phyloP scores from a whole-genome alignment of 2,797 vertebrate genomes.

The Malurus leucopterus region DNA sequence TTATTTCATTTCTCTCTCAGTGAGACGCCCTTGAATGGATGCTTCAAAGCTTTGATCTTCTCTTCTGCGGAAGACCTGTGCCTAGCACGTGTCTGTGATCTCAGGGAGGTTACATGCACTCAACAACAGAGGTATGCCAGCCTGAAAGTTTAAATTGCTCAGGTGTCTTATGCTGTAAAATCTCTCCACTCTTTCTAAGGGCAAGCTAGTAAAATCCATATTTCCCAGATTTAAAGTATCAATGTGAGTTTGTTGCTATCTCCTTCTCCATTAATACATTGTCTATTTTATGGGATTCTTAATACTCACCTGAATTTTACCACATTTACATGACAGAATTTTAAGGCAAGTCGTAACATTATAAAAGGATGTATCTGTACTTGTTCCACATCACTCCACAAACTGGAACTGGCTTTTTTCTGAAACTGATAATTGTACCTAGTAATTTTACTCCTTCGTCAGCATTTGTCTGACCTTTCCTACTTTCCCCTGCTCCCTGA shows the following conservation, averaged over 20 bases:
- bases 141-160: not conserved
- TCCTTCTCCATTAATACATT: not conserved
- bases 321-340: not conserved
- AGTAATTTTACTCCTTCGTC: not conserved
- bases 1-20: not conserved
- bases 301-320: not conserved
- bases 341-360: not conserved
- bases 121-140: not conserved
- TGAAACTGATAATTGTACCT: not conserved
- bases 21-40: not conserved
- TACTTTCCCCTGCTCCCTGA: not conserved
- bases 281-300: not conserved
- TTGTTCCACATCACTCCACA: not conserved
- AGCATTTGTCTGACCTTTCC: not conserved
- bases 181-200: not conserved
- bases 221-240: not conserved
- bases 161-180: not conserved
- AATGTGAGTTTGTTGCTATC: not conserved
- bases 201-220: not conserved
- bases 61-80: not conserved
- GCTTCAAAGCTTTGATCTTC: slow-evolving; percentile 40
- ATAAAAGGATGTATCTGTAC: not conserved
- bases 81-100: slow-evolving; percentile 11
- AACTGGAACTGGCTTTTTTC: not conserved
- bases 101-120: not conserved